A percentile compares a stretch with the other conserved stretches of the same genome.
phyloP scores from a whole-genome alignment of 2,888 invertebrate species.

The Caenorhabditis sinica region DNA sequence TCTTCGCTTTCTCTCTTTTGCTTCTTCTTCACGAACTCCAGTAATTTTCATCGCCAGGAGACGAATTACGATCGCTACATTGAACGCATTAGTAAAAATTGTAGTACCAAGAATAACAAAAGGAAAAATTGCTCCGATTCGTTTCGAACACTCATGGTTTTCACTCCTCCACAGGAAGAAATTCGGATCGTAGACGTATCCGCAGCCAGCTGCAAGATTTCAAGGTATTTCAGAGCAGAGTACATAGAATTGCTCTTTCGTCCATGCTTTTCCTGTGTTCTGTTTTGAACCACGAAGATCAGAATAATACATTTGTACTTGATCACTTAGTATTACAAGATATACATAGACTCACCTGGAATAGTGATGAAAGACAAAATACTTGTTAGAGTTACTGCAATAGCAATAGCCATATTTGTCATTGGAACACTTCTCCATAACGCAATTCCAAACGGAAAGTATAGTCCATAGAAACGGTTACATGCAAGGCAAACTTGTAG shows the following conservation, averaged over 20 bases:
- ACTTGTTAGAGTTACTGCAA: background rate
- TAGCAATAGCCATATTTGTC: conserved; percentile 1
- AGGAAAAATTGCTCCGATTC: conserved; percentile 6
- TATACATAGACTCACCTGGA: conserved; percentile 3
- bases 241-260: too few relatives aligned
- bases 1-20: conserved; percentile 15
- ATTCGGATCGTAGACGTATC: conserved; percentile 40
- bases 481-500: conserved; percentile 36
- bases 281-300: too few relatives aligned
- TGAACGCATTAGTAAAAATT: conserved; percentile 16
- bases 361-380: background rate
- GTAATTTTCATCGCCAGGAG: conserved; percentile 22
- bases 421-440: conserved; percentile 12
- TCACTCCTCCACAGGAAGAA: conserved; percentile 34
- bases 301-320: too few relatives aligned
- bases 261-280: too few relatives aligned
- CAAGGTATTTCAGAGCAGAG: background rate
- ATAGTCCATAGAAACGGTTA: conserved; percentile 43
- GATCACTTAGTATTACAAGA: too few relatives aligned
- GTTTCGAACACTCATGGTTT: background rate
- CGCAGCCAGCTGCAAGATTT: conserved; percentile 23
- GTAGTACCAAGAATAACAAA: conserved; percentile 14
- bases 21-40: conserved; percentile 24
- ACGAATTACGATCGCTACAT: conserved; percentile 13
- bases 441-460: conserved; percentile 34